Evolutionary conservation across 2,113 vertebrate species (phyloP).

Genomic region (Smithornis capensis): DNA sequence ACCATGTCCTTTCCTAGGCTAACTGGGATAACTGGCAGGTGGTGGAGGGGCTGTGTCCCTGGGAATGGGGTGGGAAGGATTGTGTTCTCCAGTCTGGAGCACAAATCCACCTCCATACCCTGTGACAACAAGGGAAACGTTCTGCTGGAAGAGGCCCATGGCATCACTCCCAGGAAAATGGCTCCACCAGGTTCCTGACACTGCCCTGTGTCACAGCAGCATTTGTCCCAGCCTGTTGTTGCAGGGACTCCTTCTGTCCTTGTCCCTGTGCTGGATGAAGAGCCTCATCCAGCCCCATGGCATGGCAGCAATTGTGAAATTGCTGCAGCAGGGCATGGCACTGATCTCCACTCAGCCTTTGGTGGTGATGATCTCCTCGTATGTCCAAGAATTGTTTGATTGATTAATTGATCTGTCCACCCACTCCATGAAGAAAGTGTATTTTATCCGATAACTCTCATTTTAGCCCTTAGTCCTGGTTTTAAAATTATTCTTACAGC

Average conservation of each 20-base stretch:
- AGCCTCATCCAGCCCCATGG: neutral
- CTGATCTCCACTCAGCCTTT: neutral
- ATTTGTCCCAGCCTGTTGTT: neutral
- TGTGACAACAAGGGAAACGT: neutral
- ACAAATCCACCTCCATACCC: neutral
- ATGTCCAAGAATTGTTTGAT: neutral
- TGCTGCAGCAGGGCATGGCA: neutral
- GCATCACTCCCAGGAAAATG: neutral
- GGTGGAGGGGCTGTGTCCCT: neutral
- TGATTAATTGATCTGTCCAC: neutral
- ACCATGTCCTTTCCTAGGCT: neutral
- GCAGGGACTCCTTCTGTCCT: neutral
- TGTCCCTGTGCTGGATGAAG: neutral
- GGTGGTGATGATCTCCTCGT: neutral
- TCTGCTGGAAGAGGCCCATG: neutral
- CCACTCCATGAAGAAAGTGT: neutral
- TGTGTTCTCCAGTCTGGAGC: neutral
- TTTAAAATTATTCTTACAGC: neutral
- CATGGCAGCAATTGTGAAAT: neutral
- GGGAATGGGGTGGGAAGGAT: neutral
- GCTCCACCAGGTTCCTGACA: neutral
- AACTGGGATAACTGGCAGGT: neutral
- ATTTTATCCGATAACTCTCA: neutral
- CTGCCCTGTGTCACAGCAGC: neutral
- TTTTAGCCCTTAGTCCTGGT: neutral